Evolutionary conservation across 2,888 invertebrate genomes (phyloP), one percentile per base, ranked within the genome.

Genomic region (Rhodophaea formosa): DNA sequence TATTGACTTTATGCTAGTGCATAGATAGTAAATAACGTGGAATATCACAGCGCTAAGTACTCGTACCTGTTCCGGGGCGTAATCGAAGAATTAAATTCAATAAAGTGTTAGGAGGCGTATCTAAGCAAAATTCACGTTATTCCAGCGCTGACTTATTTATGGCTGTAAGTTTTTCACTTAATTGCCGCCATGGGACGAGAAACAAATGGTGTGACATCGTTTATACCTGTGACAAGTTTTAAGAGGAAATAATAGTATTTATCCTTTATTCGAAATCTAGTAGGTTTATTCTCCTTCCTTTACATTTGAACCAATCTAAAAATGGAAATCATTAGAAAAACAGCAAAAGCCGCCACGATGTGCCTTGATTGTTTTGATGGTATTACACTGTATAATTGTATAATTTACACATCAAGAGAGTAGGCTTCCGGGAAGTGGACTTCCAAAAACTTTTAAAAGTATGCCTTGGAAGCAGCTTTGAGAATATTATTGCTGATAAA

Each of bases 131-230:
- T 55, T 45, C 54, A 45, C 44, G 44, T 45, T 55, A 55, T 55
- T 45, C 32, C 45, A 45, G 32, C 30, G 7, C 47, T 15, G 51
- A 45, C 30, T 59, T 30, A 62, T 62, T 61, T 64, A 64, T 64
- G 51, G 62, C 59, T 42, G 49, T 56, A 52, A 62, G 61, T 62
- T 62, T 62, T 62, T 64, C 59, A 63, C 59, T 63, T 63, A 63
- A 63, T 63, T 63, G 63, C 61, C 23, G 53, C 29, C 42, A 17
- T 42, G 44, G 53, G 17, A 45, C 32, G 32, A 15, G 54, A 17
- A 56, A 56, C 56, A 52, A n/a, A 53, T 59, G 32, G 59, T 49
- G 59, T 60, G 57, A 57, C 57, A 58, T n/a, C 39, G 49, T 59
- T 55, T 46, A 32, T 55, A 17, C 32, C 15, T 23, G 15, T 44